Conservation (phyloP, 2,888 invertebrate species). For the Ectropis crepuscularia region DNA sequence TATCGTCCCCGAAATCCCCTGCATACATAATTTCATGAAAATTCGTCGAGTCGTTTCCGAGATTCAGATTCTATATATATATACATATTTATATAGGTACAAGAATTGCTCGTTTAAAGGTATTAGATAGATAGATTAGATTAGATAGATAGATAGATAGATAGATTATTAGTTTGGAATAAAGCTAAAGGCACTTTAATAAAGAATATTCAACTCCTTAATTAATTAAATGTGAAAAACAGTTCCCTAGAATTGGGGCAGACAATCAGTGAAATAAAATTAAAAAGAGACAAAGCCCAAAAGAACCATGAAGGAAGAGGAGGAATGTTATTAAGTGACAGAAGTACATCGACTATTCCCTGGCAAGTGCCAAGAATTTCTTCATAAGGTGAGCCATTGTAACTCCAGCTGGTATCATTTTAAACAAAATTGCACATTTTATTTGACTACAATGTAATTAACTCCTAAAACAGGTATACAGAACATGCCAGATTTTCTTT, state of each 20-base stretch:
- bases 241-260: background rate
- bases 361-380: constrained; percentile 14
- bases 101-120: no score
- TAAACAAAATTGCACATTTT: background rate
- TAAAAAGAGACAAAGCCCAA: constrained; percentile 6
- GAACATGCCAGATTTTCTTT: no score
- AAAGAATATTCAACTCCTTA: background rate
- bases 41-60: no score
- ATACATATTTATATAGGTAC: no score
- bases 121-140: no score
- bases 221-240: background rate
- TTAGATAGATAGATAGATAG: no score
- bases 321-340: constrained; percentile 18
- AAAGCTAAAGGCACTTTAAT: no score
- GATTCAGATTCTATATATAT: no score
- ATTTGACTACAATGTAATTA: background rate
- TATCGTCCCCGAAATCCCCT: no score
- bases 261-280: constrained; percentile 3
- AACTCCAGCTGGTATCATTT: background rate
- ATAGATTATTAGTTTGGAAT: no score
- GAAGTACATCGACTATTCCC: constrained; percentile 7
- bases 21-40: no score
- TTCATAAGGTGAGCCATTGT: constrained; percentile 13
- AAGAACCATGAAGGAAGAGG: constrained; percentile 6
- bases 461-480: no score